Base-by-base conservation (phyloP, 2,797 vertebrate genomes). In the Lacerta viridis region DNA sequence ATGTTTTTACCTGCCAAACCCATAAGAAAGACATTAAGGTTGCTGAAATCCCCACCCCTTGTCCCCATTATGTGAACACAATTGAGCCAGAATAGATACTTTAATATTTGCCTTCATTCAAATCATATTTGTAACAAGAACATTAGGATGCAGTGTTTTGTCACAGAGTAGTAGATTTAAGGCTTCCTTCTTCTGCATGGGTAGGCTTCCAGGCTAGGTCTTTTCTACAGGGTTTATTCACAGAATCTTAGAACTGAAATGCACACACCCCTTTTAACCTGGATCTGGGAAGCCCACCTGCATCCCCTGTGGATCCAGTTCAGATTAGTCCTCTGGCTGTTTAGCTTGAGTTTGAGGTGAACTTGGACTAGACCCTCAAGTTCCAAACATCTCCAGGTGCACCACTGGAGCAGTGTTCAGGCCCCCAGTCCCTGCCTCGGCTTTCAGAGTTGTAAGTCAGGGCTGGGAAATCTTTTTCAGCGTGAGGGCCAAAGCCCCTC, bases 11-110 rank as follows among this genome's bases (percentile, higher is more conserved):
- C 33, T 41, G 41, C 83, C 78, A 81, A 55, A 74, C 41, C 43
- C 25, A 55, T 80, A 85, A 80, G 76, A 72, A 36, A 29, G n/a
- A 85, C 69, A 88, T 64, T 29, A 64, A 85, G 33, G 71, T 33
- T 85, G 59, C 72, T 55, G 41, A 74, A 89, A 59, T n/a, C 68
- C 41, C 50, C 25, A 5, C 69, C 27, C 41, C 33, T 25, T 39
- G 7, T 29, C 25, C 77, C 9, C 2, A 33, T 80, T 33, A 80
- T 69, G 8, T 27, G 29, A 46, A 36, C 3, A 72, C 64, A 15
- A 85, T 50, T 46, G 20, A 80, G n/a, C 23, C n/a, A 64, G 17
- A 50, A 72, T 27, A 80, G 27, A 66, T 76, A 39, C 25, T 46
- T 72, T 20, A n/a, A 61, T 33, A 46, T 66, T 76, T 46, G 27